A percentile compares a stretch with the other conserved stretches of the same genome.
phyloP scores from a whole-genome alignment of 35 echinoderm and acorn worm species.

The Heliocidaris erythrogramma region DNA sequence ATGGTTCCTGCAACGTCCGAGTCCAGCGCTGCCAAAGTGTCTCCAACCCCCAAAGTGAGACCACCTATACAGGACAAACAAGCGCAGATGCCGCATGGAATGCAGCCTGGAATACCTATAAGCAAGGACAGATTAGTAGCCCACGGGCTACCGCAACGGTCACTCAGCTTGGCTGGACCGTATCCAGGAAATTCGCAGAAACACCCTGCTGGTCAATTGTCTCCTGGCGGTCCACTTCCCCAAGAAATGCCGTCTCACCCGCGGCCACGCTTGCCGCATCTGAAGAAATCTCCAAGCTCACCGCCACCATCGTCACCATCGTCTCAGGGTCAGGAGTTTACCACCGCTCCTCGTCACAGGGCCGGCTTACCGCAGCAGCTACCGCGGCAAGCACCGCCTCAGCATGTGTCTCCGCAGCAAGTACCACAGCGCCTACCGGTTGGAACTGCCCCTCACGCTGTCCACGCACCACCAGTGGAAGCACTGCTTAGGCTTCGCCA shows the following conservation, averaged over 20 bases:
- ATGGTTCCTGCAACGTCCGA: background rate
- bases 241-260: background rate
- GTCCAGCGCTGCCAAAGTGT: background rate
- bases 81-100: background rate
- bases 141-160: background rate
- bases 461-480: background rate
- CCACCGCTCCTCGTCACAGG: background rate
- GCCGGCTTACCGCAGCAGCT: background rate
- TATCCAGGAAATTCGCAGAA: background rate
- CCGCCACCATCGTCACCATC: background rate
- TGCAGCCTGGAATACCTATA: background rate
- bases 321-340: background rate
- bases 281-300: background rate
- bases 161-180: background rate
- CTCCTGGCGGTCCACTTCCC: background rate
- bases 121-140: background rate
- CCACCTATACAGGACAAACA: background rate
- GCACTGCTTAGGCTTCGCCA: background rate
- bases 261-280: background rate
- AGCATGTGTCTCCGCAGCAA: background rate
- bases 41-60: background rate
- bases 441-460: background rate
- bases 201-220: background rate
- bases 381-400: background rate
- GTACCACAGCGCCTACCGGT: background rate